A percentile compares a stretch with the other conserved stretches of the same genome.
These are phyloP conservation scores for Drosophila kohkoa DNA, from an alignment of 1,140 invertebrate genomes.

Conservation along the genomic window DNA sequence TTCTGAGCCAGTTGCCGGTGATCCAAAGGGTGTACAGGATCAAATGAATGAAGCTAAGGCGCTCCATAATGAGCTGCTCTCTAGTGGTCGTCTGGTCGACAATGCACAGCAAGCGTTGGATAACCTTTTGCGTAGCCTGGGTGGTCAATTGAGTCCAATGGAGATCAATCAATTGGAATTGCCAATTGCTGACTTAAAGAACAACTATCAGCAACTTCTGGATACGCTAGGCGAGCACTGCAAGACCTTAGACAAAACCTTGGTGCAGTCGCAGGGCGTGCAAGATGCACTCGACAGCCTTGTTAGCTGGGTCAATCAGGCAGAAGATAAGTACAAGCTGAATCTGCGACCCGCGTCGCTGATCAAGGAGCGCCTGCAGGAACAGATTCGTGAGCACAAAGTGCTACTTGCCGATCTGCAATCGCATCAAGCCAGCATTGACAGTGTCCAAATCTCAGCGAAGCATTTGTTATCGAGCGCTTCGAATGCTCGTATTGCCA, in stretches of 20 bases:
- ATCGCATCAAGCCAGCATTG: conserved; percentile 93
- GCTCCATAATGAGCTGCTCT: conserved; percentile 94
- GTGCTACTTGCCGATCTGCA: conserved; percentile 93
- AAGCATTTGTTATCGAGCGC: conserved; percentile 92
- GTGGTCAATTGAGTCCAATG: conserved; percentile 91
- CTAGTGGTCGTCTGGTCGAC: conserved; percentile 93
- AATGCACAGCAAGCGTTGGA: conserved; percentile 89
- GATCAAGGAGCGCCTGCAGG: conserved; percentile 94
- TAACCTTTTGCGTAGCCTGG: conserved; percentile 90
- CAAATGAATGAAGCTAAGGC: conserved; percentile 94
- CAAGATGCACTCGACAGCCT: conserved; percentile 96
- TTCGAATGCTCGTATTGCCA: conserved; percentile 93
- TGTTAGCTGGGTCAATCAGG: conserved; percentile 93
- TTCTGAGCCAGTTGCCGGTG: conserved; percentile 93
- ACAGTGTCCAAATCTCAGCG: conserved; percentile 91
- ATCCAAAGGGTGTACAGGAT: conserved; percentile 94
- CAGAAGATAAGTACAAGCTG: conserved; percentile 93
- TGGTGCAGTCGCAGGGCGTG: conserved; percentile 97
- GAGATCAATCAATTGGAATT: conserved; percentile 92
- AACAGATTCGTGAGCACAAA: conserved; percentile 94
- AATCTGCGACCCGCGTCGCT: conserved; percentile 93
- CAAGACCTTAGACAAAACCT: conserved; percentile 93
- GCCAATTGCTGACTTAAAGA: conserved; percentile 91
- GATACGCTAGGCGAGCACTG: conserved; percentile 91
- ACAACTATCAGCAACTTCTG: conserved; percentile 91